Percentiles rank a stretch among this genome's conserved stretches.
phyloP scores from a whole-genome alignment of 2,797 vertebrate genomes.

The Crenichthys baileyi region DNA sequence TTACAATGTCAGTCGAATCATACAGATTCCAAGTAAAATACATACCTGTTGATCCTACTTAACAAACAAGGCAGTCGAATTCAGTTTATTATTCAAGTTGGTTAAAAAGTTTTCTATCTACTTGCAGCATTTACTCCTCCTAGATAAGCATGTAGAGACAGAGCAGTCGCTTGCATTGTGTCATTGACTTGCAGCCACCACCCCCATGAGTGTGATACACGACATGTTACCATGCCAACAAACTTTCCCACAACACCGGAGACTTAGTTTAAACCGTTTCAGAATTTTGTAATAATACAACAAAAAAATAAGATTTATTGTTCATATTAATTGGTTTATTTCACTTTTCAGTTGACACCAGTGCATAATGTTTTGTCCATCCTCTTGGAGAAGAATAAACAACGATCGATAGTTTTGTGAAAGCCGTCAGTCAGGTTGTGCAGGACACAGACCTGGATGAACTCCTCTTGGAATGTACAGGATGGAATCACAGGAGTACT shows the following conservation, averaged over 20 bases:
- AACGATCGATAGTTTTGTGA: neutral
- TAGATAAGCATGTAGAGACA: too few species aligned
- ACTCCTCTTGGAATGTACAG: neutral
- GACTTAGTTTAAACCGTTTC: neutral
- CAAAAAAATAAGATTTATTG: neutral
- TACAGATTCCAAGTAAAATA: too few species aligned
- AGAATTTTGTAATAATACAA: neutral
- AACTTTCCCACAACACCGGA: neutral
- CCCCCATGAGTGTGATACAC: slow-evolving; percentile 33
- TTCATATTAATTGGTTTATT: neutral
- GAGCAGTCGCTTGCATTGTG: too few species aligned
- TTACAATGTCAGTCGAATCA: too few species aligned
- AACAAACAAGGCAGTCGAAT: too few species aligned
- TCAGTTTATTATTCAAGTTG: too few species aligned
- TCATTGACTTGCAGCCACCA: slow-evolving; percentile 2
- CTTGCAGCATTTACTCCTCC: too few species aligned
- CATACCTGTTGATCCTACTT: too few species aligned
- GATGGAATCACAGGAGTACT: neutral
- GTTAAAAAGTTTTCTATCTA: too few species aligned
- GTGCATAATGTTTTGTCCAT: neutral
- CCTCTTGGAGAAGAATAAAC: neutral
- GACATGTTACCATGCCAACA: neutral
- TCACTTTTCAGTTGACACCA: neutral
- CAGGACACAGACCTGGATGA: neutral
- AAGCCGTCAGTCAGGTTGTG: neutral